These are phyloP conservation scores for Drosophila burlai DNA, from an alignment of 1,140 invertebrate genomes.

Conservation along the genomic window DNA sequence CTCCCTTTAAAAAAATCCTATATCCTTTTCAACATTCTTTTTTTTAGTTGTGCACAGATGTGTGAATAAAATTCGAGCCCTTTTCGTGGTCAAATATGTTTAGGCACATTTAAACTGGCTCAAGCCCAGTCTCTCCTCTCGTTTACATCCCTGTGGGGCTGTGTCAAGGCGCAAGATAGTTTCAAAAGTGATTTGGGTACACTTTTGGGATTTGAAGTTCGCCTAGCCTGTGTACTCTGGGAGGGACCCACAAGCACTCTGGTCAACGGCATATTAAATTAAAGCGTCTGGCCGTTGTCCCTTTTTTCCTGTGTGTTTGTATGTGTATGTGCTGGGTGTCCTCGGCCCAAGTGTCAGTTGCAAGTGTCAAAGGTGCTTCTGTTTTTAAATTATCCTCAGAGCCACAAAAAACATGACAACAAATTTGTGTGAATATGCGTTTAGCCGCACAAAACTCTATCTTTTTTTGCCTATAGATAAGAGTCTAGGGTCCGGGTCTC, in stretches of 20 bases:
- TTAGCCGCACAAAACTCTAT: conserved; percentile 62
- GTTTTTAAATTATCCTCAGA: conserved; percentile 79
- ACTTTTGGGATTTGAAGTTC: conserved; percentile 75
- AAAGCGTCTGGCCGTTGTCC: conserved; percentile 64
- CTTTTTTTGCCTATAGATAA: conserved; percentile 64
- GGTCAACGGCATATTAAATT: conserved; percentile 82
- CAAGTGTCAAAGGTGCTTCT: conserved; percentile 81
- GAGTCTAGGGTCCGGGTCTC: conserved; percentile 35
- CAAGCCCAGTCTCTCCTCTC: conserved; percentile 11
- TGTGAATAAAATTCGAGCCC: conserved; percentile 50
- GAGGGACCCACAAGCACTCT: conserved; percentile 30
- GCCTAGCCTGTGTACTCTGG: background rate
- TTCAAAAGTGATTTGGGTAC: conserved; percentile 83
- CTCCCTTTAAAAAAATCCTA: too few relatives aligned
- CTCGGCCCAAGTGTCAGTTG: conserved; percentile 73
- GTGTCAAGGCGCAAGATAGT: conserved; percentile 81
- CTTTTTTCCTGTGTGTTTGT: conserved; percentile 3
- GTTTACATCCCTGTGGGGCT: conserved; percentile 43
- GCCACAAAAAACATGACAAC: conserved; percentile 72
- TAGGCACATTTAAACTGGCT: conserved; percentile 34
- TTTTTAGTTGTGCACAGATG: conserved; percentile 31
- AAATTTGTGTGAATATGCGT: conserved; percentile 81
- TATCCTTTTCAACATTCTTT: background rate
- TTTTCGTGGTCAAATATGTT: conserved; percentile 70
- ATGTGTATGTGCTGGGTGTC: conserved; percentile 2